These are phyloP conservation scores for Plecotus auritus DNA, from an alignment of 2,113 vertebrate species.

Conservation along the genomic window DNA sequence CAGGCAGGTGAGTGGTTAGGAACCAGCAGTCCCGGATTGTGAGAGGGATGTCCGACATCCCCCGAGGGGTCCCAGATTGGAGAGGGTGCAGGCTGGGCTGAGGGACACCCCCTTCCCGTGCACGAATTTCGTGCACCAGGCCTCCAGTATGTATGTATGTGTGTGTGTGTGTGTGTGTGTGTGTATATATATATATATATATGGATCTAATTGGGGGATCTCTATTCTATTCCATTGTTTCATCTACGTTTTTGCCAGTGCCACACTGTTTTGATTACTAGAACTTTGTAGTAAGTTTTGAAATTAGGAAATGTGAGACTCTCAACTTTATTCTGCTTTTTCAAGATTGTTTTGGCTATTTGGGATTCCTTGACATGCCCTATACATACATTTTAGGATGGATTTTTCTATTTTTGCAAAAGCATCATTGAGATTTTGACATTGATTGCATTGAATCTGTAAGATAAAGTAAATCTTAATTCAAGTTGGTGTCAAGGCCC, in stretches of 20 bases:
- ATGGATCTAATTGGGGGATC: not conserved
- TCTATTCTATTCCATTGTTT: not conserved
- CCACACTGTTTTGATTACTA: not conserved
- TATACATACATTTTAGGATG: not conserved
- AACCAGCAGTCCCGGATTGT: too few relatives aligned
- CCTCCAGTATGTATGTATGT: too few relatives aligned
- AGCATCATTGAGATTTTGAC: not conserved
- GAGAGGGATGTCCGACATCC: too few relatives aligned
- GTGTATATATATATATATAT: too few relatives aligned
- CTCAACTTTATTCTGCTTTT: not conserved
- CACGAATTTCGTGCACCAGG: too few relatives aligned
- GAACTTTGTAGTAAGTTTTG: not conserved
- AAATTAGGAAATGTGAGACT: not conserved
- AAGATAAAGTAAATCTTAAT: not conserved
- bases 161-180: too few relatives aligned
- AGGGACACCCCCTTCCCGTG: too few relatives aligned
- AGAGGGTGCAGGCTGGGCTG: too few relatives aligned
- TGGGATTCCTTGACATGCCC: not conserved
- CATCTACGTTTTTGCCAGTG: not conserved
- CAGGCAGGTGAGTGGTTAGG: too few relatives aligned
- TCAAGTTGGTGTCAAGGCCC: not conserved
- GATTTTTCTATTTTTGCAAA: not conserved
- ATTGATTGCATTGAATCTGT: not conserved
- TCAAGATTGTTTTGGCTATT: not conserved
- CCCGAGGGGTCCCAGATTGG: too few relatives aligned